Base-by-base conservation (phyloP, 2,888 invertebrate species). In the Drosophila heteroneura region DNA sequence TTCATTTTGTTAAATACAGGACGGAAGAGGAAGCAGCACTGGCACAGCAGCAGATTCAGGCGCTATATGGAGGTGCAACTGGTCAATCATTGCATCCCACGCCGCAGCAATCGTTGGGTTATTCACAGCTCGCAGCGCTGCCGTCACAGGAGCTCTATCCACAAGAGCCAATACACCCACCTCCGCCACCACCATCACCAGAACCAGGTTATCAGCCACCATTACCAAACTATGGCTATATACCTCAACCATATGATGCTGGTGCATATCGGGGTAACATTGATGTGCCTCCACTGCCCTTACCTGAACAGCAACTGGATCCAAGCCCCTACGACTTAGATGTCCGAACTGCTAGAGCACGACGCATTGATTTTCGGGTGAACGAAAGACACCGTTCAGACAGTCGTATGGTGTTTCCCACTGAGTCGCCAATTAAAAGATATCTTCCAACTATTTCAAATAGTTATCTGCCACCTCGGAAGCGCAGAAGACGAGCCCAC, bases 1-100 rank as follows among this genome's bases (percentile, higher is more conserved):
- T 91, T 57, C 89, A 91, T 65, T 91, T 91, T 76, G 90, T 92
- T 47, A 92, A 92, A 83, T 92, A 92, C 69, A 90, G 87, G 63
- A 91, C 89, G 22, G 84, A 89, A 52, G 88, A 81, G 70, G 92
- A 92, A 56, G 92, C 91, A 32, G 81, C 58, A 19, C 82, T 81
- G 65, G 91, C 91, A 22, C 91, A 91, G 73, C 82, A 85, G 54
- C 71, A 80, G 60, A 92, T 92, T 78, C 91, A 91, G 84, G 80
- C 62, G 26, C 84, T 90, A 30, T 91, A 91, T 76, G 82, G 66
- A 12, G 82, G 71, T 16, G 54, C 53, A 9, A 5, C 44, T 28
- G 41, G 52, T 26, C 59, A 56, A 28, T 37, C 44, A 14, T 64
- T 47, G 16, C 70, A 74, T 12, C 35, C 60, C 0, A 60, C 57